A percentile compares a stretch with the other conserved stretches of the same genome.
Evolutionary conservation across 2,888 invertebrate genomes (phyloP).

Genomic region (Polietes domitor): DNA sequence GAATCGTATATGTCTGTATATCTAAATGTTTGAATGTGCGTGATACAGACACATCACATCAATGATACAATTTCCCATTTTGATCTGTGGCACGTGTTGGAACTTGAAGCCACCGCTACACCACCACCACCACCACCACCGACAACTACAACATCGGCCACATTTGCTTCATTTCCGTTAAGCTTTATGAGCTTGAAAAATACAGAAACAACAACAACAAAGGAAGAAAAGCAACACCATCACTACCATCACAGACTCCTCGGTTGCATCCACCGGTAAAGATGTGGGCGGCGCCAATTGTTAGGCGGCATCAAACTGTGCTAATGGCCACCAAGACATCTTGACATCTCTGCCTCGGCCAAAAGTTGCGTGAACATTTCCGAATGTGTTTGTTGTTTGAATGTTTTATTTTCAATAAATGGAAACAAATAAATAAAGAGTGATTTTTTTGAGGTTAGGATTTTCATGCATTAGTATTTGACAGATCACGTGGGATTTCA

Average conservation of each 20-base stretch:
- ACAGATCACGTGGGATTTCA: too few species aligned
- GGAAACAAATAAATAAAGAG: too few species aligned
- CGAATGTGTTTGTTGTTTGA: too few species aligned
- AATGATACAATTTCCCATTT: slow-evolving; percentile 4
- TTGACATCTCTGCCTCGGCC: too few species aligned
- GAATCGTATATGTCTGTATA: not conserved
- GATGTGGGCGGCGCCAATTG: not conserved
- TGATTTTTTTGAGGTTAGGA: too few species aligned
- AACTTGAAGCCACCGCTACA: not conserved
- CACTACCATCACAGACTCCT: not conserved
- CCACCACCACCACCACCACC: not conserved
- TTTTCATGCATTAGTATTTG: too few species aligned
- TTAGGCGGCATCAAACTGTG: too few species aligned
- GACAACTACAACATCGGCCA: too few species aligned
- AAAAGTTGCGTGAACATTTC: too few species aligned
- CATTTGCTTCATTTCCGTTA: not conserved
- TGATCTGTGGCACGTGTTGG: slow-evolving; percentile 52
- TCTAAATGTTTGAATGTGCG: not conserved
- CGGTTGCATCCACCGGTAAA: not conserved
- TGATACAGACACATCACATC: not conserved
- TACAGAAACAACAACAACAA: not conserved
- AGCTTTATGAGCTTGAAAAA: slow-evolving; percentile 3
- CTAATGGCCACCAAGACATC: too few species aligned
- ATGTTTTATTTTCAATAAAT: too few species aligned
- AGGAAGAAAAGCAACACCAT: not conserved